Evolutionary conservation across 1,140 invertebrate species (phyloP), one percentile per base, ranked within the genome.

Genomic region (Macrosteles quadrilineatus): DNA sequence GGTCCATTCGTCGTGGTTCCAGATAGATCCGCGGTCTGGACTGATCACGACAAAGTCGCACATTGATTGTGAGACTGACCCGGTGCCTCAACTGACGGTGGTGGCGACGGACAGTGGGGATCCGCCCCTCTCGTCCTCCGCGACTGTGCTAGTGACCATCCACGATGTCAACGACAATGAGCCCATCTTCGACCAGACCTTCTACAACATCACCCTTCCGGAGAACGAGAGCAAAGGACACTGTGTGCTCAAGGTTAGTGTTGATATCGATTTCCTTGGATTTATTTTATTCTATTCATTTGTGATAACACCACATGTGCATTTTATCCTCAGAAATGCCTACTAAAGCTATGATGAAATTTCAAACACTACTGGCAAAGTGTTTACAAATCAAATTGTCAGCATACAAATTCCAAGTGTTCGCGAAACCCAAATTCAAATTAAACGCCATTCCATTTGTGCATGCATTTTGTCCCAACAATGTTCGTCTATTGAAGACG

Each of bases 101-200:
- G 81, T 95, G 19, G 95, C 95, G 1, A 87, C 85, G 23, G 97
- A 99, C 83, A 87, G 87, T 47, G 97, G 96, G 2, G 84, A 84
- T 57, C 96, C 96, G 9, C 77, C 90, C 0, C 83, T 96, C 29
- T 91, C 90, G 57, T 90, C 94, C 0, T 90, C 89, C 12, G 91
- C 92, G 27, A 93, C 88, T 64, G 88, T 98, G 40, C 83, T 88
- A 63, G 91, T 97, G 64, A 94, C 91, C 74, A 91, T 98, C 70
- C 88, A 94, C 80, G 94, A 94, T 81, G 90, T 96, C 72, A 96
- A 94, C 80, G 94, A 98, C 82, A 97, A 97, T 82, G 94, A 97
- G 78, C 96, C 96, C 47, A 93, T 96, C 76, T 98, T 98, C 86
- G 95, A 97, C 80, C 93, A 94, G 81, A 95, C 94, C 74, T 93